phyloP scores from a whole-genome alignment of 2,797 vertebrate species.

The Enoplosus armatus region DNA sequence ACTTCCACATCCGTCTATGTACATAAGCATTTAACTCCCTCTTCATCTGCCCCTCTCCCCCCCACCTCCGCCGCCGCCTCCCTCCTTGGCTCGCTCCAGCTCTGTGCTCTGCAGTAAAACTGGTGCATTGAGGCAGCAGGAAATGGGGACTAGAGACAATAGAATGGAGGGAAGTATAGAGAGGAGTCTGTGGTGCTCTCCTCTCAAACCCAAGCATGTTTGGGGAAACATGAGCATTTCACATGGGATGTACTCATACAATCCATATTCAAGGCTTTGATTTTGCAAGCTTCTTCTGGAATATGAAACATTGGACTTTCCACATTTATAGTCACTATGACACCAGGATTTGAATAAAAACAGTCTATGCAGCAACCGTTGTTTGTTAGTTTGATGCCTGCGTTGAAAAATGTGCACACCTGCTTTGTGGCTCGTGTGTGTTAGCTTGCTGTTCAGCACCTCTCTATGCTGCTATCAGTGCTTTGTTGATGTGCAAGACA shows the following conservation, averaged over 20 bases:
- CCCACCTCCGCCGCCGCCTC: constrained; percentile 46
- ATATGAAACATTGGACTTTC: constrained; percentile 20
- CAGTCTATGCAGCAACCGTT: background rate
- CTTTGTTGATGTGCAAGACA: constrained; percentile 62
- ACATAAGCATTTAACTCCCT: constrained; percentile 73
- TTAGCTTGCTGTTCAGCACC: constrained; percentile 50
- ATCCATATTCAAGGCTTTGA: constrained; percentile 7
- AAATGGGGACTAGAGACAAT: constrained; percentile 80
- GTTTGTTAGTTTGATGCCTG: constrained; percentile 20
- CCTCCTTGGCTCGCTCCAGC: constrained; percentile 77
- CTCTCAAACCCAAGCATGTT: constrained; percentile 36
- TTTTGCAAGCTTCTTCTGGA: constrained; percentile 15
- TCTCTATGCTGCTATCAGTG: constrained; percentile 79
- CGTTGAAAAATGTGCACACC: constrained; percentile 59
- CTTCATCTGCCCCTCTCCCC: constrained; percentile 59
- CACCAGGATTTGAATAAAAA: constrained; percentile 59
- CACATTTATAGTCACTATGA: constrained; percentile 20
- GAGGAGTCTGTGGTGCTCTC: constrained; percentile 48
- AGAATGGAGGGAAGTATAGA: constrained; percentile 69
- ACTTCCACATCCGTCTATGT: constrained; percentile 56
- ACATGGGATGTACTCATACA: constrained; percentile 6
- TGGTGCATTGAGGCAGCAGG: constrained; percentile 85
- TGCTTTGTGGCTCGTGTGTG: constrained; percentile 53
- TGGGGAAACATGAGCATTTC: constrained; percentile 19
- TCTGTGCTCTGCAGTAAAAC: constrained; percentile 86